These are phyloP conservation scores for rabbit (Oryctolagus cuniculus) DNA, from an alignment of 2,113 vertebrate genomes.

Conservation along the genomic window DNA sequence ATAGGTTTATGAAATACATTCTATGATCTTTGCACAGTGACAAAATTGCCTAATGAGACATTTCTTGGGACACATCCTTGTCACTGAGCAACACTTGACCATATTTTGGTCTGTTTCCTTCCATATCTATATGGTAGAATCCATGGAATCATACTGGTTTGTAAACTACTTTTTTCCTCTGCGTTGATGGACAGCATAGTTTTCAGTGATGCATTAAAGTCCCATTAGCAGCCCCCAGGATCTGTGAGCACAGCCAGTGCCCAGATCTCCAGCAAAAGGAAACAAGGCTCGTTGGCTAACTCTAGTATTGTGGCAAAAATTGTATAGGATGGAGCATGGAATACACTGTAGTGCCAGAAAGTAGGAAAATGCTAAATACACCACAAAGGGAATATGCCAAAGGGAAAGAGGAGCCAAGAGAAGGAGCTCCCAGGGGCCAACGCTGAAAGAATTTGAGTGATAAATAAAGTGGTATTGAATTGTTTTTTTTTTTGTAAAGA, in stretches of 20 bases:
- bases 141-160: background rate
- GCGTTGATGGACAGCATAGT: background rate
- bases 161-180: background rate
- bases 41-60: background rate
- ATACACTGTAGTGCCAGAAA: background rate
- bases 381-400: background rate
- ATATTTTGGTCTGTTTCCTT: background rate
- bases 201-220: slow-evolving; percentile 14
- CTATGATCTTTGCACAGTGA: background rate
- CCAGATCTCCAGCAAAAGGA: background rate
- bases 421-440: background rate
- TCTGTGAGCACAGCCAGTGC: background rate
- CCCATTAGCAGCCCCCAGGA: background rate
- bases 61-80: background rate
- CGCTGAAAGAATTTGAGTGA: background rate
- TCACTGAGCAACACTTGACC: background rate
- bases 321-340: background rate
- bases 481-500: no score
- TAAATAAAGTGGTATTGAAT: background rate
- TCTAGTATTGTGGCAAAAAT: background rate
- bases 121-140: background rate
- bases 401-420: background rate
- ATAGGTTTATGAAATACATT: background rate
- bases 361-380: background rate
- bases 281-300: background rate